Conservation (phyloP, 2,797 vertebrate genomes). For the Manis javanica region DNA sequence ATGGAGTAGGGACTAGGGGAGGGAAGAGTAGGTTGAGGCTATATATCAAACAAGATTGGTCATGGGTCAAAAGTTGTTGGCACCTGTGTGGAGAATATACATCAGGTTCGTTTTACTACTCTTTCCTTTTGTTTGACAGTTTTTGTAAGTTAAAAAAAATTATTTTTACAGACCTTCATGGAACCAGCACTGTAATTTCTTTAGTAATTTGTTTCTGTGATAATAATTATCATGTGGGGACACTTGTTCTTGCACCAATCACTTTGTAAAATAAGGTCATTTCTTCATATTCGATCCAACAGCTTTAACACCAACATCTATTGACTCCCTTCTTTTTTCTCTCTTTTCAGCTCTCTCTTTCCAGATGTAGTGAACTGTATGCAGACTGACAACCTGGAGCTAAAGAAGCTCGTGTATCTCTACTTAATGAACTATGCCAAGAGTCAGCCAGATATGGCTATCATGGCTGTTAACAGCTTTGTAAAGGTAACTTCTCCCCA, state of each 20-base stretch:
- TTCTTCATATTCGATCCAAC: not conserved
- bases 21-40: not conserved
- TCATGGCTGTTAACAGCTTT: constrained; percentile 99
- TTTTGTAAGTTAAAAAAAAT: not conserved
- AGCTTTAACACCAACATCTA: not conserved
- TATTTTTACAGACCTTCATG: not conserved
- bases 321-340: not conserved
- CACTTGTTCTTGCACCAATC: not conserved
- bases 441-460: constrained; percentile 99
- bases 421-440: constrained; percentile 99
- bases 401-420: constrained; percentile 98
- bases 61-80: not conserved
- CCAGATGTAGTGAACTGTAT: constrained; percentile 99
- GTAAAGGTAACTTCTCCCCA: constrained; percentile 92
- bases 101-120: not conserved
- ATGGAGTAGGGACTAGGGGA: not conserved
- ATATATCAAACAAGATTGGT: not conserved
- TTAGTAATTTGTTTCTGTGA: constrained; percentile 26
- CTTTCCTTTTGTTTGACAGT: not conserved
- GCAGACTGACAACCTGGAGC: constrained; percentile 99
- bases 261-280: constrained; percentile 1
- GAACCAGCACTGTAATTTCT: not conserved
- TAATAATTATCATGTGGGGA: not conserved
- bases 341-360: constrained; percentile 92
- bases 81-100: not conserved